Evolutionary conservation across 2,888 invertebrate species (phyloP).

Genomic region (Drosophila stalkeri): DNA sequence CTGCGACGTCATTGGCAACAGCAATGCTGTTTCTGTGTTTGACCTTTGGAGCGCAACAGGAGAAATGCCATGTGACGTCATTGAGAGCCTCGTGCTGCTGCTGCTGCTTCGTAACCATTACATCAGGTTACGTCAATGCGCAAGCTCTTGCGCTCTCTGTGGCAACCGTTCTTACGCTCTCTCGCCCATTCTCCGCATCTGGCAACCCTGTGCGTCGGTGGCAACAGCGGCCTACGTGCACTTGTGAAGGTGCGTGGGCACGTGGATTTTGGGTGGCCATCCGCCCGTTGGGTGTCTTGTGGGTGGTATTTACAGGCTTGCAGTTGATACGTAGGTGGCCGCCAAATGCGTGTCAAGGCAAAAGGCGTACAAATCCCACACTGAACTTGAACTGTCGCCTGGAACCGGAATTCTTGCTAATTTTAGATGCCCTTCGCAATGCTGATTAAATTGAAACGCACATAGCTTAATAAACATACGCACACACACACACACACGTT

Average conservation of each 20-base stretch:
- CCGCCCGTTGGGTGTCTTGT: background rate
- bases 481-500: background rate
- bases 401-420: constrained; percentile 64
- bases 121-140: constrained; percentile 67
- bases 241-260: constrained; percentile 61
- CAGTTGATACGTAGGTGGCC: constrained; percentile 40
- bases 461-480: constrained; percentile 31
- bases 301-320: constrained; percentile 8
- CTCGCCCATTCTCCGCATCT: constrained; percentile 13
- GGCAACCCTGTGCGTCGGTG: constrained; percentile 47
- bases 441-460: constrained; percentile 63
- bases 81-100: constrained; percentile 3
- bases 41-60: constrained; percentile 65
- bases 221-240: constrained; percentile 65
- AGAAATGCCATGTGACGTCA: constrained; percentile 56
- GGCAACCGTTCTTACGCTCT: constrained; percentile 2
- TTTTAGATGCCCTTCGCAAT: constrained; percentile 60
- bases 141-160: constrained; percentile 27
- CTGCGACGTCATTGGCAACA: constrained; percentile 48
- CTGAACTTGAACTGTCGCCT: constrained; percentile 69
- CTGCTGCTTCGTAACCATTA: constrained; percentile 41
- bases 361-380: constrained; percentile 40
- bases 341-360: constrained; percentile 69
- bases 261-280: constrained; percentile 31
- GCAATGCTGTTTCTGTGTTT: constrained; percentile 22